Evolutionary conservation across 2,888 invertebrate genomes (phyloP).

Genomic region (Rugalucina vietnamica): DNA sequence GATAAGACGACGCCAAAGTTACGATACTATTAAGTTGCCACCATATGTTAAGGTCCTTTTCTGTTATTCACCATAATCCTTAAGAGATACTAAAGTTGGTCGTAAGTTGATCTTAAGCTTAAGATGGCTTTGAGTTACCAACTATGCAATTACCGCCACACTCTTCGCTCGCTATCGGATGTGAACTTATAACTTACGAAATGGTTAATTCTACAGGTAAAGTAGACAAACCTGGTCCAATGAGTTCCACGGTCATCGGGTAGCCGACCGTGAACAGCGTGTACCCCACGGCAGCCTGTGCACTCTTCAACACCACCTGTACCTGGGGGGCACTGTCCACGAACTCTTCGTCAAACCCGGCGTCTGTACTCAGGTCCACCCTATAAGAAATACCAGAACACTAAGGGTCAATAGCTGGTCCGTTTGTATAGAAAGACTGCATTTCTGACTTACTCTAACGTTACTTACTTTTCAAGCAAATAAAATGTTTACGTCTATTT

Average conservation of each 20-base stretch:
- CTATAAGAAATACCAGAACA: not conserved
- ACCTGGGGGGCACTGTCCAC: not conserved
- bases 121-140: too few relatives aligned
- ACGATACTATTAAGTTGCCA: too few relatives aligned
- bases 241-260: not conserved
- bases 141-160: too few relatives aligned
- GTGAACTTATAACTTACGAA: too few relatives aligned
- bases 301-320: not conserved
- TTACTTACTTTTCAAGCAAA: not conserved
- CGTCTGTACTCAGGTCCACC: not conserved
- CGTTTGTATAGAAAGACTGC: not conserved
- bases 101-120: too few relatives aligned
- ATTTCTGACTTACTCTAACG: not conserved
- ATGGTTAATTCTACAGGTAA: too few relatives aligned
- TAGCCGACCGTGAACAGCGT: not conserved
- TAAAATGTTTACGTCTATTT: not conserved
- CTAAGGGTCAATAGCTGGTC: not conserved
- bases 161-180: too few relatives aligned
- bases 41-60: too few relatives aligned
- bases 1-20: too few relatives aligned
- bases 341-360: not conserved
- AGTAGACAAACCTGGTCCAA: not conserved
- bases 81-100: too few relatives aligned
- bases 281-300: not conserved
- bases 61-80: too few relatives aligned